Conservation (phyloP, 2,888 invertebrate genomes). For the Colletes collaris region DNA sequence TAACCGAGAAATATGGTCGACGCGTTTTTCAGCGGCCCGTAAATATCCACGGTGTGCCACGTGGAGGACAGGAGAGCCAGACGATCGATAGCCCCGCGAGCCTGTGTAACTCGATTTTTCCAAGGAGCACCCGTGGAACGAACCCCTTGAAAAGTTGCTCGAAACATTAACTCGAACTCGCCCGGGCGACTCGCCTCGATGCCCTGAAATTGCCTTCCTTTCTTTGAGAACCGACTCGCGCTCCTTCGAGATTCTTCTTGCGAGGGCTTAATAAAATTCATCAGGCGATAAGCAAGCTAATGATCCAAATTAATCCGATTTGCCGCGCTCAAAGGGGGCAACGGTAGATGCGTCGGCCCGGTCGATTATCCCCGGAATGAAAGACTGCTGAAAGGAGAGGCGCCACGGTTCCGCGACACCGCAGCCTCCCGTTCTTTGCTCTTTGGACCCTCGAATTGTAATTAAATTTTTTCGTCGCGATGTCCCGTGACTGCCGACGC, state of each 20-base stretch:
- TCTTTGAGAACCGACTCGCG: neutral
- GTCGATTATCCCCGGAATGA: constrained; percentile 35
- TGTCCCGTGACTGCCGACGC: constrained; percentile 51
- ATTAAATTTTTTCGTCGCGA: constrained; percentile 66
- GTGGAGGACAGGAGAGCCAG: constrained; percentile 2
- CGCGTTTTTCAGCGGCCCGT: constrained; percentile 17
- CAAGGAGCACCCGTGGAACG: neutral
- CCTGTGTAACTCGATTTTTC: constrained; percentile 20
- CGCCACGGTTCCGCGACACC: neutral
- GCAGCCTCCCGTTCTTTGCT: neutral
- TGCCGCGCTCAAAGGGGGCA: constrained; percentile 29
- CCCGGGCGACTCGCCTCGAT: neutral
- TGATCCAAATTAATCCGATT: constrained; percentile 47
- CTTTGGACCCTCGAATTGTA: constrained; percentile 41
- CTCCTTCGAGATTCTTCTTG: constrained; percentile 25
- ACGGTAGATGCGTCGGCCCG: constrained; percentile 5
- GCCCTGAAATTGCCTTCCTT: constrained; percentile 9
- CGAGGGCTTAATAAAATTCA: constrained; percentile 40
- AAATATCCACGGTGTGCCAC: constrained; percentile 35
- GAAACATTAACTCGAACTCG: constrained; percentile 10
- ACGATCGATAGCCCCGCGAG: constrained; percentile 20
- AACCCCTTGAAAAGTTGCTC: constrained; percentile 3
- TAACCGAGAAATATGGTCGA: constrained; percentile 17
- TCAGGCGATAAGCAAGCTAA: constrained; percentile 41
- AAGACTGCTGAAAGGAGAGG: neutral